These are phyloP conservation scores for Hipposideros larvatus DNA, from an alignment of 2,797 vertebrate genomes.

Conservation along the genomic window DNA sequence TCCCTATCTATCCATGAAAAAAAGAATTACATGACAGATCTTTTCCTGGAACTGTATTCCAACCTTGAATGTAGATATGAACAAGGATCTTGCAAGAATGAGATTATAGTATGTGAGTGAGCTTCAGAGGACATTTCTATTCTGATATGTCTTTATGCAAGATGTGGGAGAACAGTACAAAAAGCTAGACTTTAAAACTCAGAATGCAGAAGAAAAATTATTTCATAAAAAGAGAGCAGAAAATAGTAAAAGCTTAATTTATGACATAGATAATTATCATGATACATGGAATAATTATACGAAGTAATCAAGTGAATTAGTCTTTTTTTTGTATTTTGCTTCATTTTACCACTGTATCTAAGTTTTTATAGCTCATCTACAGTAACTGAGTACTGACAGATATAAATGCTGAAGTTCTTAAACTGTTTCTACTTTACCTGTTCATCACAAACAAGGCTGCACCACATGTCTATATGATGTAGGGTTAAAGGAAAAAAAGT, in stretches of 20 bases:
- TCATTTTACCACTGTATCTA: slow-evolving; percentile 3
- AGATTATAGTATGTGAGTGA: neutral
- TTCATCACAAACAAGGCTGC: neutral
- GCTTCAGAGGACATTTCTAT: slow-evolving; percentile 14
- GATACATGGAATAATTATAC: slow-evolving; percentile 39
- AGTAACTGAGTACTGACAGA: slow-evolving; percentile 8
- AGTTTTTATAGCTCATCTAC: neutral
- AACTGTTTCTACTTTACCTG: neutral
- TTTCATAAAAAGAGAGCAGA: slow-evolving; percentile 33
- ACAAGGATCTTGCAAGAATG: neutral
- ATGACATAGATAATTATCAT: neutral
- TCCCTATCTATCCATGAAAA: neutral
- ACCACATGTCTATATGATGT: neutral
- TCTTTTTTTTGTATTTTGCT: neutral
- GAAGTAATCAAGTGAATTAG: slow-evolving; percentile 16
- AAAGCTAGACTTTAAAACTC: slow-evolving; percentile 26
- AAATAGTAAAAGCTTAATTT: slow-evolving; percentile 45
- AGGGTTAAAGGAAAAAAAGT: neutral
- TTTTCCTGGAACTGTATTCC: neutral
- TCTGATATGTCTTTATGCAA: neutral
- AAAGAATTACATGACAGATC: neutral
- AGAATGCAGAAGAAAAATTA: slow-evolving; percentile 30
- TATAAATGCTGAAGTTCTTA: neutral
- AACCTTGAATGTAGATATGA: slow-evolving; percentile 1
- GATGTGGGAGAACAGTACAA: neutral